Evolutionary conservation across 2,797 vertebrate genomes (phyloP), one percentile per base, ranked within the genome.

Genomic region (Agapornis canus): DNA sequence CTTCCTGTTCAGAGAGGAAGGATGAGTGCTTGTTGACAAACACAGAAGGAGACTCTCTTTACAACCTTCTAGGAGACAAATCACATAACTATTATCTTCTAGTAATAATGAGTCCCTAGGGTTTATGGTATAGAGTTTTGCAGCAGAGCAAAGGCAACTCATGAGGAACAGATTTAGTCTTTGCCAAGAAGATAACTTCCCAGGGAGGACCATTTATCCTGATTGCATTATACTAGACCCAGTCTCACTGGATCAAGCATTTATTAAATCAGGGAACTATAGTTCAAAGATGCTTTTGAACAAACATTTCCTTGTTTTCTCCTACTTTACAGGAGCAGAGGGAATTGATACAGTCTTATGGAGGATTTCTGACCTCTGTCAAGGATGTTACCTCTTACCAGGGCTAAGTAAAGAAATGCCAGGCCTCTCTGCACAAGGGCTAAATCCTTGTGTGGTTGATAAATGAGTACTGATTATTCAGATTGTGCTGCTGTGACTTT

Each of bases 81-180:
- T 25, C 5, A 12, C 16, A 2, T 2, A 69, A 19, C 15, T 75
- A 6, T 19, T 45, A 69, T 45, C 11, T 11, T 72, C 39, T 25
- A 3, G 0, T 40, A 16, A 68, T 10, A 54, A 35, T n/a, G 22
- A 29, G 17, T 75, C 29, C 32, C 22, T 25, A 17, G 9, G 35
- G 22, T 37, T 35, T 26, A 6, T 0, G 1, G 13, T 2, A 9
- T 20, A 25, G 35, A 37, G 23, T 56, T 63, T 37, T 63, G 6
- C 27, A 66, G 35, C 13, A 26, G 64, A 48, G 32, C 17, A 73
- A 54, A 70, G 23, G 51, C 15, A 77, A 61, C 72, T 65, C 18
- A 19, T 35, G 49, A 43, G 40, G 39, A 51, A 27, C 32, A 63
- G 9, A 0, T 22, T 43, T 29, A 26, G 2, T 15, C 10, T 61